Conservation (phyloP, 2,797 vertebrate species). For the Catharus ustulatus region DNA sequence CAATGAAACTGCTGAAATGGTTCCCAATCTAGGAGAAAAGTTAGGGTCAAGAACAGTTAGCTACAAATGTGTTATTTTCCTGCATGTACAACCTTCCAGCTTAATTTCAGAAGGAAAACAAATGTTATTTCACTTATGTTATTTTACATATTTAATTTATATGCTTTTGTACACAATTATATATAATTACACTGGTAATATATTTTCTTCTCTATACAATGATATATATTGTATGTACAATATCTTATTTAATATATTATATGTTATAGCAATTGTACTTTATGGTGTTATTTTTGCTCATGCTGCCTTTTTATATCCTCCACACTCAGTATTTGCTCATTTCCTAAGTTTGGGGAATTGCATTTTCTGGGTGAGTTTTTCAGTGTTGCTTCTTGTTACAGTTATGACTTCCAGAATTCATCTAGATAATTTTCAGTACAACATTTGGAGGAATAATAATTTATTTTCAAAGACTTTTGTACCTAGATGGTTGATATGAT, state of each 20-base stretch:
- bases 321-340: not conserved
- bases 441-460: not conserved
- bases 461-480: not conserved
- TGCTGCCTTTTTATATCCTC: not conserved
- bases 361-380: not conserved
- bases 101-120: not conserved
- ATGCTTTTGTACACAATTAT: not conserved
- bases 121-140: not conserved
- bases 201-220: not conserved
- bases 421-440: not conserved
- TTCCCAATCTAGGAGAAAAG: not conserved
- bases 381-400: not conserved
- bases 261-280: not conserved
- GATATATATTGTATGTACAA: not conserved
- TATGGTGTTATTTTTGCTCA: not conserved
- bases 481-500: not conserved
- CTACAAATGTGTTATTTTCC: not conserved
- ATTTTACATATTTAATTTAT: not conserved
- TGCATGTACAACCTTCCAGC: not conserved
- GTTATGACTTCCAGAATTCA: not conserved
- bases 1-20: not conserved
- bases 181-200: not conserved
- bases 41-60: not conserved
- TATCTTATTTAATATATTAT: not conserved
- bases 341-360: not conserved